Evolutionary conservation across 1,140 invertebrate genomes (phyloP).

Genomic region (Heliconius hewitsoni): DNA sequence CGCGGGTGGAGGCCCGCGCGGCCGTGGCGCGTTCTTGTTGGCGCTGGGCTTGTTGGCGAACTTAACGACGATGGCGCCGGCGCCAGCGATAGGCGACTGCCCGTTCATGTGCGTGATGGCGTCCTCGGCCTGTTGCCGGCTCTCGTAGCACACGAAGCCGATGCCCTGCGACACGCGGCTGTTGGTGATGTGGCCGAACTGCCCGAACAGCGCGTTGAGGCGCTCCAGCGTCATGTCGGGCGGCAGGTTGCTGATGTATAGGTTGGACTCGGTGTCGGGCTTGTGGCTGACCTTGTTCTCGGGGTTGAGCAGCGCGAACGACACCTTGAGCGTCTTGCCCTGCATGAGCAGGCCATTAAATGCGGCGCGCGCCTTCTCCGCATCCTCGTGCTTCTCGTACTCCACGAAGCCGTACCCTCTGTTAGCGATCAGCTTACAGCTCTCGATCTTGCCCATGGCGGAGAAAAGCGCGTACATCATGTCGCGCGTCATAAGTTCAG

Average conservation of each 20-base stretch:
- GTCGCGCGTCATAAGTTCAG: conserved; percentile 79
- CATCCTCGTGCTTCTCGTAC: conserved; percentile 78
- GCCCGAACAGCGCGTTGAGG: conserved; percentile 70
- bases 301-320: conserved; percentile 79
- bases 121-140: conserved; percentile 72
- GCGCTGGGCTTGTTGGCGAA: conserved; percentile 78
- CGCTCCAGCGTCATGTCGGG: conserved; percentile 77
- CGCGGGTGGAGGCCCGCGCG: conserved; percentile 53
- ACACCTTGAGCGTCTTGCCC: conserved; percentile 79
- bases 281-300: conserved; percentile 78
- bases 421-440: conserved; percentile 78
- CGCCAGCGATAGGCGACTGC: conserved; percentile 65
- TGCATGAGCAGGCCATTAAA: conserved; percentile 80
- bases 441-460: conserved; percentile 78
- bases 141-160: conserved; percentile 79
- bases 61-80: conserved; percentile 75
- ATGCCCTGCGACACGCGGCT: conserved; percentile 78
- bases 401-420: conserved; percentile 80
- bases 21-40: conserved; percentile 63
- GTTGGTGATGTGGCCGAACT: conserved; percentile 76
- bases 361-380: conserved; percentile 76
- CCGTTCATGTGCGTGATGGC: conserved; percentile 78
- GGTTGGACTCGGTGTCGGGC: conserved; percentile 77
- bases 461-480: conserved; percentile 81
- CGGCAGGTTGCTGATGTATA: conserved; percentile 79